Conservation (phyloP, 1,140 invertebrate genomes). For the Phymastichus coffea region DNA sequence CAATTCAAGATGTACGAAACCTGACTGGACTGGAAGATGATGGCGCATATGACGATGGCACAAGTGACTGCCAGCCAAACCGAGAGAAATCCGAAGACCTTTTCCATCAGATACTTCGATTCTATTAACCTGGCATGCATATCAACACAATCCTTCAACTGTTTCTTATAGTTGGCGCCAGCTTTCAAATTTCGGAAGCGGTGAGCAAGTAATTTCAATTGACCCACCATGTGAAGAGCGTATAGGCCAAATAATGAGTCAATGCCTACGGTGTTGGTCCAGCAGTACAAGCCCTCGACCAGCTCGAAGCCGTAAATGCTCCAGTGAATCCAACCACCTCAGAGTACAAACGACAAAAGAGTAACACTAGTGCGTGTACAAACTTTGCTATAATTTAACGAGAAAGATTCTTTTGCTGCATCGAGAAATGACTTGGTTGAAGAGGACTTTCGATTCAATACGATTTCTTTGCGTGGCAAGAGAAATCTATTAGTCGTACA, state of each 20-base stretch:
- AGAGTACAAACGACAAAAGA: too few relatives aligned
- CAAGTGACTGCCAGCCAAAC: slow-evolving; percentile 28
- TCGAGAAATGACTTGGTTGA: too few relatives aligned
- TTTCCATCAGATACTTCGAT: slow-evolving; percentile 26
- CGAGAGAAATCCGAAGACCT: slow-evolving; percentile 30
- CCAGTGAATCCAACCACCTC: slow-evolving; percentile 22
- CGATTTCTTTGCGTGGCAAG: too few relatives aligned
- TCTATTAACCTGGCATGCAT: slow-evolving; percentile 21
- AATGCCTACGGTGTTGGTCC: slow-evolving; percentile 26
- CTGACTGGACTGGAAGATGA: slow-evolving; percentile 34
- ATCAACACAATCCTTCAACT: slow-evolving; percentile 14
- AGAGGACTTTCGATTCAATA: too few relatives aligned
- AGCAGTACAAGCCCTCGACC: slow-evolving; percentile 11
- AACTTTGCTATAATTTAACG: too few relatives aligned
- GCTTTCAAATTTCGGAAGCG: slow-evolving; percentile 24
- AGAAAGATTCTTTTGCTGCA: too few relatives aligned
- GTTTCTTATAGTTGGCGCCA: neutral
- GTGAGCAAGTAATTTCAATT: slow-evolving; percentile 19
- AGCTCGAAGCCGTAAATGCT: slow-evolving; percentile 25
- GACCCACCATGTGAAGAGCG: slow-evolving; percentile 31
- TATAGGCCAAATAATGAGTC: slow-evolving; percentile 34
- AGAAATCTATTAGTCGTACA: too few relatives aligned
- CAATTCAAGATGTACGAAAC: too few relatives aligned
- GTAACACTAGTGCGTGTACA: too few relatives aligned
- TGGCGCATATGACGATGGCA: slow-evolving; percentile 30